Evolutionary conservation across 2,797 vertebrate genomes (phyloP), one percentile per base, ranked within the genome.

Genomic region (Pseudochirops cupreus): DNA sequence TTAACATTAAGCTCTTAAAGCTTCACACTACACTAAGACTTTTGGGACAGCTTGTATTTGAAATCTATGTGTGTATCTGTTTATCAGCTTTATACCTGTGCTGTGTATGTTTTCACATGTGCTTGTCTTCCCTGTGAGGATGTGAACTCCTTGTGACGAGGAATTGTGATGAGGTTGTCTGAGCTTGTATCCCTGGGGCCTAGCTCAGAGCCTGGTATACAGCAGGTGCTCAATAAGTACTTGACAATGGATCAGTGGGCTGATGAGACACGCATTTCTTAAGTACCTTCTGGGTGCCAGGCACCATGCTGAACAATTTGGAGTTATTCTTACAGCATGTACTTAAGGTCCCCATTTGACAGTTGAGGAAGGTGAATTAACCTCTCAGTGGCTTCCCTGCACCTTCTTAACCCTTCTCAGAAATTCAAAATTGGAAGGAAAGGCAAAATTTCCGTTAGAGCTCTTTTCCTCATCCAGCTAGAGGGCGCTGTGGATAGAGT

Each of bases 101-200:
- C 21, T 28, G 28, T 90, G 4, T 57, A 26, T 57, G 87, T 55
- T 39, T 16, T 96, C 91, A 92, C 6, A 54, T 39, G 58, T 50
- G 57, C 11, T 67, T 93, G 31, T 62, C 1, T 62, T 29, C 31
- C 31, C 31, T 0, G 1, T 33, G 59, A 62, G 13, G 4, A 62
- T 14, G 4, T 67, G 33, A 18, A 31, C 58, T 29, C 28, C 57
- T 31, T 59, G 58, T 59, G 10, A 31, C 91, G 91, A 46, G 67
- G 57, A 89, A 24, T 90, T 52, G 52, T 52, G 52, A 52, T 52
- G 52, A 52, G 52, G 52, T 52, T 28, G 95, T 92, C 92, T 95
- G 93, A 92, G 52, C 13, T n/a, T 67, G 12, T 67, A 67, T 13
- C 14, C 1, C 33, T 14, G n/a, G 14, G n/a, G 62, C 12, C 62